Evolutionary conservation across 2,888 invertebrate species (phyloP).

Genomic region (Phanerotoma sp.): DNA sequence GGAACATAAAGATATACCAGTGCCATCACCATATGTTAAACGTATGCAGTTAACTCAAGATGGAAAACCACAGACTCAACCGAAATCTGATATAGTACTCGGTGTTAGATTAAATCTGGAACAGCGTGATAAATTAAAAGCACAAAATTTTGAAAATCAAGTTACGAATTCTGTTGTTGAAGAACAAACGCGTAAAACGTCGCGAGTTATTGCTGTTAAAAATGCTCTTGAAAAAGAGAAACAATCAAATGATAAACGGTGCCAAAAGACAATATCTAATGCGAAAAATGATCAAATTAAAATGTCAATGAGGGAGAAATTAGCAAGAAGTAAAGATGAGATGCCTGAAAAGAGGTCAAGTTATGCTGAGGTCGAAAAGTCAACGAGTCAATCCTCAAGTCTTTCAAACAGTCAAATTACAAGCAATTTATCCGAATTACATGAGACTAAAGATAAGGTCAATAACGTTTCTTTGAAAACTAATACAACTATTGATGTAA

Average conservation of each 20-base stretch:
- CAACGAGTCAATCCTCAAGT: constrained; percentile 32
- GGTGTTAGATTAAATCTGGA: constrained; percentile 23
- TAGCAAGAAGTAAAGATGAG: constrained; percentile 47
- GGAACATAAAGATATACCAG: constrained; percentile 48
- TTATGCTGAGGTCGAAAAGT: constrained; percentile 42
- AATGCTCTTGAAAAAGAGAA: constrained; percentile 38
- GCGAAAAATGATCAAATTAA: constrained; percentile 53
- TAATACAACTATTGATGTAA: constrained; percentile 28
- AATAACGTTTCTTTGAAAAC: constrained; percentile 20
- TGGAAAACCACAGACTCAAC: constrained; percentile 28
- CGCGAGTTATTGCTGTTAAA: constrained; percentile 33
- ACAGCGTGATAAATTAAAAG: constrained; percentile 38
- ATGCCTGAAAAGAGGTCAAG: constrained; percentile 47
- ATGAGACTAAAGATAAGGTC: constrained; percentile 32
- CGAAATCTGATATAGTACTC: constrained; percentile 22
- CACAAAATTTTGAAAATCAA: constrained; percentile 26
- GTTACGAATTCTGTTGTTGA: constrained; percentile 34
- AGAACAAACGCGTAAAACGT: constrained; percentile 34
- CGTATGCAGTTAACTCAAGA: constrained; percentile 33
- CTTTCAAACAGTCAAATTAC: constrained; percentile 32
- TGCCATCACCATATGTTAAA: constrained; percentile 46
- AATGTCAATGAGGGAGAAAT: constrained; percentile 44
- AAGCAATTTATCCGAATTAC: constrained; percentile 31
- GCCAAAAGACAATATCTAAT: constrained; percentile 46
- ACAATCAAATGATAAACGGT: constrained; percentile 32